Evolutionary conservation across 2,797 vertebrate genomes (phyloP).

Genomic region (Pitangus sulphuratus): DNA sequence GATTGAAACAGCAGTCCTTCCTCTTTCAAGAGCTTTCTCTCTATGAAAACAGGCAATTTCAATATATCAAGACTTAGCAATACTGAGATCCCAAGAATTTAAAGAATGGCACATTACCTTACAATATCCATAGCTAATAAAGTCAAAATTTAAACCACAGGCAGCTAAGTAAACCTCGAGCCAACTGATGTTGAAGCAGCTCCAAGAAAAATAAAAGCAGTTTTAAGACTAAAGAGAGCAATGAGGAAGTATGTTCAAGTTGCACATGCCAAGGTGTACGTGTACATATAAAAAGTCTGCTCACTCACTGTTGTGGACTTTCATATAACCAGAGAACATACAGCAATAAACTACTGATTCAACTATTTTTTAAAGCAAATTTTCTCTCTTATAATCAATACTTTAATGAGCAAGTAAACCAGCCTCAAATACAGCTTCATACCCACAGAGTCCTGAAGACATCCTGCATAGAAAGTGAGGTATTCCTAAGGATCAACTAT

Average conservation of each 20-base stretch:
- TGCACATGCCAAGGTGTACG: rapidly evolving
- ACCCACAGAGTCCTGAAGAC: neutral
- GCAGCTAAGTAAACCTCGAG: neutral
- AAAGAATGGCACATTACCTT: neutral
- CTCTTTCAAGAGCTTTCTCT: neutral
- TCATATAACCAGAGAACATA: neutral
- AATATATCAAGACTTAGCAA: neutral
- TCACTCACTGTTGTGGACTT: neutral
- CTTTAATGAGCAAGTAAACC: neutral
- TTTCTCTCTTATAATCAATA: neutral
- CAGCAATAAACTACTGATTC: neutral
- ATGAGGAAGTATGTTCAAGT: neutral
- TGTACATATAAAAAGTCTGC: rapidly evolving
- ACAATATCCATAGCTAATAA: neutral
- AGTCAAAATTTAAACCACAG: neutral
- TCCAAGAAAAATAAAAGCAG: neutral
- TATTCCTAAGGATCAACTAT: neutral
- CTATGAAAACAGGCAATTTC: neutral
- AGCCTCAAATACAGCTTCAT: neutral
- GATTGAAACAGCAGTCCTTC: neutral
- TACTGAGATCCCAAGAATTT: neutral
- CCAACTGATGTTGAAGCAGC: neutral
- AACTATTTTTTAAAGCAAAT: neutral
- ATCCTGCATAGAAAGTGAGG: neutral
- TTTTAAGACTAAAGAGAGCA: neutral